Percentiles rank a stretch among this genome's conserved stretches.
Conservation (phyloP, 2,797 vertebrate species). For the Brotogeris chrysoptera region DNA sequence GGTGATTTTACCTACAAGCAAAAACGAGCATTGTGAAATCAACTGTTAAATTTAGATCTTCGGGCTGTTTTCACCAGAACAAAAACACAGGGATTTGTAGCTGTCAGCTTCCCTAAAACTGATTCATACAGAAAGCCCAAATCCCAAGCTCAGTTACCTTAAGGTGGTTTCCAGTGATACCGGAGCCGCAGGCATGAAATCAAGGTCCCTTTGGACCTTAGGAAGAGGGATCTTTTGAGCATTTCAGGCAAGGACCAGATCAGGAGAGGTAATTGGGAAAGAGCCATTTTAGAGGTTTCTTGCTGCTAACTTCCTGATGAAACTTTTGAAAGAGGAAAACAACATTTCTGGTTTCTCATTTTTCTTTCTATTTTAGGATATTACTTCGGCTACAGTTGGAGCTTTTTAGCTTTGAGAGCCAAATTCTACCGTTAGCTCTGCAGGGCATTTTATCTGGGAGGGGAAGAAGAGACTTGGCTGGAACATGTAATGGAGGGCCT, state of each 20-base stretch:
- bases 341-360: slow-evolving; percentile 63
- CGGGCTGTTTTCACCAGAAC: slow-evolving; percentile 44
- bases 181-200: neutral
- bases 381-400: slow-evolving; percentile 55
- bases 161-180: slow-evolving; percentile 10
- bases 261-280: neutral
- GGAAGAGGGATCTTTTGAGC: neutral
- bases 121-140: slow-evolving; percentile 7
- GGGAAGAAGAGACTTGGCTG: neutral
- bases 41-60: slow-evolving; percentile 64
- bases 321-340: slow-evolving; percentile 54
- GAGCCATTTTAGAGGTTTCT: slow-evolving; percentile 12
- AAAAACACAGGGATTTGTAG: slow-evolving; percentile 47
- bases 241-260: neutral
- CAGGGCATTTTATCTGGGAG: slow-evolving; percentile 26
- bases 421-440: slow-evolving; percentile 37
- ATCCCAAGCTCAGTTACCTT: slow-evolving; percentile 7
- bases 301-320: slow-evolving; percentile 22
- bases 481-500: neutral
- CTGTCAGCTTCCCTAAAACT: slow-evolving; percentile 39
- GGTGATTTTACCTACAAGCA: slow-evolving; percentile 38
- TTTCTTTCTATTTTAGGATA: slow-evolving; percentile 69
- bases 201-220: neutral
- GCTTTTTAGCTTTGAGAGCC: slow-evolving; percentile 54
- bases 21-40: slow-evolving; percentile 60